Conservation (phyloP, 2,797 vertebrate genomes). For the Acrossocheilus wenchowensis region DNA sequence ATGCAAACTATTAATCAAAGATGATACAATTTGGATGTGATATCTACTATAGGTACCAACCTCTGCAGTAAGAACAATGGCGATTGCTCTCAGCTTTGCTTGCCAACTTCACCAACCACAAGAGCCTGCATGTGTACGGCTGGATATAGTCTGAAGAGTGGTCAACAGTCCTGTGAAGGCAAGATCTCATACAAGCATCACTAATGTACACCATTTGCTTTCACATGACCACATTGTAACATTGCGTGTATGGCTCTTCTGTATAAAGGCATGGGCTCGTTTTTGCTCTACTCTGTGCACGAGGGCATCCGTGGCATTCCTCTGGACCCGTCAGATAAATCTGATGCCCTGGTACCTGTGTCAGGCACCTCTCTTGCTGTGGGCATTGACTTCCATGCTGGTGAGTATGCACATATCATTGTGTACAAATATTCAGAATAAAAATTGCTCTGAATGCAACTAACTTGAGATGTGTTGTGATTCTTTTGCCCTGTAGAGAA, state of each 20-base stretch:
- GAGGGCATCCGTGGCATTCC: constrained; percentile 97
- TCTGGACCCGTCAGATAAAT: constrained; percentile 93
- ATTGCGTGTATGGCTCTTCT: constrained; percentile 27
- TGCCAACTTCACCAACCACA: constrained; percentile 87
- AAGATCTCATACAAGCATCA: constrained; percentile 11
- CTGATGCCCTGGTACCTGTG: constrained; percentile 93
- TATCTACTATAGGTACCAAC: constrained; percentile 78
- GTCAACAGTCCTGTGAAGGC: constrained; percentile 95
- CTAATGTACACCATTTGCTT: not conserved
- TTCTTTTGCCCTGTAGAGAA: constrained; percentile 80
- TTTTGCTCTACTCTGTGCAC: constrained; percentile 94
- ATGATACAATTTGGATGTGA: not conserved
- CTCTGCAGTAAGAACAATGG: constrained; percentile 93
- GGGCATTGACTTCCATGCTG: constrained; percentile 96
- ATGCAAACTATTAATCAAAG: not conserved
- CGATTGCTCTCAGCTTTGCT: constrained; percentile 95
- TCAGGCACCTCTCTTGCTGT: constrained; percentile 95
- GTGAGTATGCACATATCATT: constrained; percentile 71
- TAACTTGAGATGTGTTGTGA: not conserved
- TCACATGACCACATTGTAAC: not conserved
- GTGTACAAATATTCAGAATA: not conserved
- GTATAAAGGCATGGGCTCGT: constrained; percentile 92
- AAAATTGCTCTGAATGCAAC: not conserved
- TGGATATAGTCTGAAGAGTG: constrained; percentile 92
- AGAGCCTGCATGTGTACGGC: constrained; percentile 96